A percentile compares a stretch with the other conserved stretches of the same genome.
These are phyloP conservation scores for Siderastrea radians DNA, from an alignment of 92 coral and sea anemone species.

Conservation along the genomic window DNA sequence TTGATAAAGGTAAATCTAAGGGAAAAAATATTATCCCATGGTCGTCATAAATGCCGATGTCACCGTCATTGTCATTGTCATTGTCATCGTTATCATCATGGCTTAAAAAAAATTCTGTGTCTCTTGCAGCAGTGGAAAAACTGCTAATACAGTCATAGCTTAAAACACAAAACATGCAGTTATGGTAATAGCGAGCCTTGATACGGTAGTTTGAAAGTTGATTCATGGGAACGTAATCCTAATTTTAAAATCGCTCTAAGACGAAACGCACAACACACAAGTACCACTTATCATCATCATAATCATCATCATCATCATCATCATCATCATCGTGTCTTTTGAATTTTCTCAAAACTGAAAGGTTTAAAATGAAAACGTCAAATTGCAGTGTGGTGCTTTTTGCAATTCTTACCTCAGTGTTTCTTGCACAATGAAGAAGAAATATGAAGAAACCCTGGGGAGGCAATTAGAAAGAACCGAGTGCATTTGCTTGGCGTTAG, in stretches of 20 bases:
- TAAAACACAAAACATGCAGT: neutral
- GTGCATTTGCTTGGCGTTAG: neutral
- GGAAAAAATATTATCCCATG: neutral
- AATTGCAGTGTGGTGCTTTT: neutral
- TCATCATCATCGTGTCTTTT: too few species aligned
- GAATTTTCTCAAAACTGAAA: too few species aligned
- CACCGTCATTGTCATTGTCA: neutral
- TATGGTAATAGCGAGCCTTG: neutral
- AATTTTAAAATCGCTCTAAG: neutral
- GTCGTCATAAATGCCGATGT: neutral
- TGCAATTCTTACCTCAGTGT: constrained; percentile 22
- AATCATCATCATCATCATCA: neutral
- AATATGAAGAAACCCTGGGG: constrained; percentile 43
- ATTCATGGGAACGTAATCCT: neutral
- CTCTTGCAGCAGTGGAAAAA: too few species aligned
- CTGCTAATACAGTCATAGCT: too few species aligned
- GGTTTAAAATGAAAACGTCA: too few species aligned
- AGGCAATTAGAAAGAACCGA: neutral
- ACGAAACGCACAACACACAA: too few species aligned
- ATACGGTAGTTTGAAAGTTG: too few species aligned
- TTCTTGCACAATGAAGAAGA: constrained; percentile 36
- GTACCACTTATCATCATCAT: neutral
- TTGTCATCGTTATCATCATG: too few species aligned
- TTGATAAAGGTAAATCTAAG: neutral
- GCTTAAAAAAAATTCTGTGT: too few species aligned